phyloP scores from a whole-genome alignment of 2,888 invertebrate genomes.

The Saturnia japonica region DNA sequence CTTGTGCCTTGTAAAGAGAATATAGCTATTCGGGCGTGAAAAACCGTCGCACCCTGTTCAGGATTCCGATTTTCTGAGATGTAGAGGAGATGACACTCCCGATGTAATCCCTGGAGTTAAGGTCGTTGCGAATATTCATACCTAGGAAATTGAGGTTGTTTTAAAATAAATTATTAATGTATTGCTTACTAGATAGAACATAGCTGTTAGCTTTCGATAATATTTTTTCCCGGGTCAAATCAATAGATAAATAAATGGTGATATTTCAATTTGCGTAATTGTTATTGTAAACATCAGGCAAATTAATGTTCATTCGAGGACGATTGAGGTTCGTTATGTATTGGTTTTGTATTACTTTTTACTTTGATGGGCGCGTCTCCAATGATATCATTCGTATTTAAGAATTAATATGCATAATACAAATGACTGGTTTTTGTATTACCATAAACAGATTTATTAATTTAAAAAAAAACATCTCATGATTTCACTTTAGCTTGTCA shows the following conservation, averaged over 20 bases:
- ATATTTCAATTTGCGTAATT: conserved; percentile 21
- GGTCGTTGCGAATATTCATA: no score
- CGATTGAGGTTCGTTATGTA: background rate
- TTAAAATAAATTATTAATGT: background rate
- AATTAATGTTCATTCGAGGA: conserved; percentile 14
- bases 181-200: background rate
- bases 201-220: conserved; percentile 19
- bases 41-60: no score
- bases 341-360: conserved; percentile 18
- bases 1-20: no score
- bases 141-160: no score
- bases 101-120: no score
- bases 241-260: conserved; percentile 23
- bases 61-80: no score
- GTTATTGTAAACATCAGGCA: background rate
- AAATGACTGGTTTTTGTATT: background rate
- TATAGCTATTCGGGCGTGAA: no score
- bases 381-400: conserved; percentile 21
- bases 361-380: conserved; percentile 13
- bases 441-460: background rate
- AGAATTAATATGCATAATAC: background rate
- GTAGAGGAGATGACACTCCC: no score
- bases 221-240: conserved; percentile 26
- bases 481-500: no score
- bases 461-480: background rate